Conservation (phyloP, 2,113 vertebrate species). For the Trogon surrucura region DNA sequence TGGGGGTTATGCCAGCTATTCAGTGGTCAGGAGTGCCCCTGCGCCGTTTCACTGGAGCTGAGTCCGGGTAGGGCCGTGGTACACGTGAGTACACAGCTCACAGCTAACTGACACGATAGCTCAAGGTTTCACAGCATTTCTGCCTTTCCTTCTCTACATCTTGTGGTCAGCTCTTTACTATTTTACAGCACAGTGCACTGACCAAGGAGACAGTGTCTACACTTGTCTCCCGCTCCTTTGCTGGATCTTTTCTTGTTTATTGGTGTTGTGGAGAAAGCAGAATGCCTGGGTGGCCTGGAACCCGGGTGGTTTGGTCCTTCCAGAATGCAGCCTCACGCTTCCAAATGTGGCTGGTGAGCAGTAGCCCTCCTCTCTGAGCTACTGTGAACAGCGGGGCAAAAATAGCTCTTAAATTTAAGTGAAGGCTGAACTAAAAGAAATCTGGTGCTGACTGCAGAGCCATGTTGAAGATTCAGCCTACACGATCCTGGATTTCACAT, state of each 20-base stretch:
- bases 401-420: background rate
- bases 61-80: background rate
- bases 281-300: background rate
- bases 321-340: background rate
- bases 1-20: background rate
- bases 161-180: background rate
- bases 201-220: background rate
- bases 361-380: background rate
- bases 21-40: background rate
- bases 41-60: background rate
- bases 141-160: background rate
- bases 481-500: background rate
- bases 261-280: background rate
- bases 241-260: background rate
- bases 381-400: background rate
- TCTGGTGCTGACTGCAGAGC: background rate
- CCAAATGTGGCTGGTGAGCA: background rate
- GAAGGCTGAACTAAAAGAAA: background rate
- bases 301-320: background rate
- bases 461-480: background rate
- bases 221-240: background rate
- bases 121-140: background rate
- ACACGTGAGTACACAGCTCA: background rate
- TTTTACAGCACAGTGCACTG: background rate
- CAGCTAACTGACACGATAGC: background rate